Conservation (phyloP, 2,113 vertebrate species). For the Laterallus jamaicensis region DNA sequence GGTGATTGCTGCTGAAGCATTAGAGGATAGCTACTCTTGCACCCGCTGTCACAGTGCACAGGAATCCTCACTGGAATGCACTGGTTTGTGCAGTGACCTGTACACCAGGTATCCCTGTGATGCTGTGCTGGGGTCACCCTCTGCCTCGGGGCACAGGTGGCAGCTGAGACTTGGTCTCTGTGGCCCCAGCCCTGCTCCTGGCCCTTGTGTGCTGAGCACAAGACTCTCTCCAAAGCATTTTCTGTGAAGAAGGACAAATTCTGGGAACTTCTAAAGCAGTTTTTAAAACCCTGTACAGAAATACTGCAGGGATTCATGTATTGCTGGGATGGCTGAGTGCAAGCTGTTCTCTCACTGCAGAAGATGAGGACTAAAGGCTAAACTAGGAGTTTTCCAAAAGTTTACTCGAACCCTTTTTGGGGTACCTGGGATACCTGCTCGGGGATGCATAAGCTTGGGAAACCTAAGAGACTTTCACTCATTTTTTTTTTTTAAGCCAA, state of each 20-base stretch:
- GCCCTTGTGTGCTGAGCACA: accelerated
- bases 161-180: neutral
- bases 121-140: neutral
- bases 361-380: neutral
- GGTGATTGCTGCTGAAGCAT: accelerated
- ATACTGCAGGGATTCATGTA: neutral
- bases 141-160: neutral
- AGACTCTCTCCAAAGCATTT: neutral
- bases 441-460: neutral
- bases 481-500: neutral
- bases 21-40: neutral
- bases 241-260: neutral
- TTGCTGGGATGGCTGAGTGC: neutral
- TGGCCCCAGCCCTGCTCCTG: neutral
- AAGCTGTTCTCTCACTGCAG: neutral
- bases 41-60: accelerated
- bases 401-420: neutral
- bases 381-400: neutral
- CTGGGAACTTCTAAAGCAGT: neutral
- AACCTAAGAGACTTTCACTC: neutral
- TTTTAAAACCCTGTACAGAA: neutral
- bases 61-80: neutral
- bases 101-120: neutral
- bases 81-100: neutral
- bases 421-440: neutral